A percentile compares a stretch with the other conserved stretches of the same genome.
Conservation (phyloP, 2,113 vertebrate species). For the Alosa alosa region DNA sequence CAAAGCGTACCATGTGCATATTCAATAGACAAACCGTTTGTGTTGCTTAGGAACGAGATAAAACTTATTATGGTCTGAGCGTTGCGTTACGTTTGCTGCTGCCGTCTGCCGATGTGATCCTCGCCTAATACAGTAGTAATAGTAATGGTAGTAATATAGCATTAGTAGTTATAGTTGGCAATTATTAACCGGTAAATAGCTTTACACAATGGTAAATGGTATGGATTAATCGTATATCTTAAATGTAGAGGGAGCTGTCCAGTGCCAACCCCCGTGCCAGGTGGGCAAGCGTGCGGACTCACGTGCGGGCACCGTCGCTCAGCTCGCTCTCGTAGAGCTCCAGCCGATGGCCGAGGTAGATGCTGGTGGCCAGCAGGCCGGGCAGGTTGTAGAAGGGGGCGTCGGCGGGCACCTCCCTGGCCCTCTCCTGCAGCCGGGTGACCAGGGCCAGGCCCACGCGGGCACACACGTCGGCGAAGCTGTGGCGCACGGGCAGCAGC, state of each 20-base stretch:
- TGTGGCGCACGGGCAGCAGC: slow-evolving; percentile 82
- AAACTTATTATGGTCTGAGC: too few species aligned
- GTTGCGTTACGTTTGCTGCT: too few species aligned
- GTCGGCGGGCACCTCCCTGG: slow-evolving; percentile 75
- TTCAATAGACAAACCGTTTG: too few species aligned
- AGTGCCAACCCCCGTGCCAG: background rate
- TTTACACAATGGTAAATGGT: too few species aligned
- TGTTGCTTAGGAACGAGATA: too few species aligned
- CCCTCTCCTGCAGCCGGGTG: slow-evolving; percentile 77
- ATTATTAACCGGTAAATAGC: too few species aligned
- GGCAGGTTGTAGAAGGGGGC: slow-evolving; percentile 78
- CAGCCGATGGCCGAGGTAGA: slow-evolving; percentile 77
- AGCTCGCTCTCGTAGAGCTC: slow-evolving; percentile 74
- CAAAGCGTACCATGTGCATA: too few species aligned
- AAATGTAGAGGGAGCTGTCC: background rate
- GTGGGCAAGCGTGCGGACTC: slow-evolving; percentile 58
- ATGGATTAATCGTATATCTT: too few species aligned
- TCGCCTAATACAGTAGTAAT: too few species aligned
- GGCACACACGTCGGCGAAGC: slow-evolving; percentile 84
- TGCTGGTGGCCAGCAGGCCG: slow-evolving; percentile 75
- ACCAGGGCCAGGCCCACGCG: slow-evolving; percentile 79
- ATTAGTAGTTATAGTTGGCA: too few species aligned
- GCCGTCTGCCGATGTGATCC: too few species aligned
- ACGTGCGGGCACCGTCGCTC: slow-evolving; percentile 75
- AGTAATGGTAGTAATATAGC: too few species aligned